These are phyloP conservation scores for Zelleria hepariella DNA, from an alignment of 2,888 invertebrate species.

Conservation along the genomic window DNA sequence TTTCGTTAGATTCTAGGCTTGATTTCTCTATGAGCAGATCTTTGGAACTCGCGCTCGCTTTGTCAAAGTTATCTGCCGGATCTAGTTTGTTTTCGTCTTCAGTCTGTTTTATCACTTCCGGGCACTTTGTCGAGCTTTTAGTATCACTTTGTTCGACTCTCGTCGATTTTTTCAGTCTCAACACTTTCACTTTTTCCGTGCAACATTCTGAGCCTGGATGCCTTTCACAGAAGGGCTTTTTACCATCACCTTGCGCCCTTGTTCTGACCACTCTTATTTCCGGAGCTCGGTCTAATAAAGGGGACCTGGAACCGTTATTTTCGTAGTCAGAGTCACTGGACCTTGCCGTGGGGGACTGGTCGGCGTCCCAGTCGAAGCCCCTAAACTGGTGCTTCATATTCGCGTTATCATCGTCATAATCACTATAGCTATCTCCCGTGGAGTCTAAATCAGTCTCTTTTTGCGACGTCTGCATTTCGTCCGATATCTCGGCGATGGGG, in stretches of 20 bases:
- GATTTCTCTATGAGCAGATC: slow-evolving; percentile 76
- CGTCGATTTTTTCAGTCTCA: slow-evolving; percentile 51
- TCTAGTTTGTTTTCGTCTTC: slow-evolving; percentile 3
- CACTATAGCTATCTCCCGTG: slow-evolving; percentile 73
- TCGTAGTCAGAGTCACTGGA: slow-evolving; percentile 78
- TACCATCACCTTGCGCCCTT: slow-evolving; percentile 43
- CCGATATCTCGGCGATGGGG: slow-evolving; percentile 88
- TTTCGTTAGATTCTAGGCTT: slow-evolving; percentile 66
- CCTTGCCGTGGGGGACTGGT: slow-evolving; percentile 52
- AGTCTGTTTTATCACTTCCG: slow-evolving; percentile 25
- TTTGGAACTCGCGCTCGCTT: slow-evolving; percentile 79
- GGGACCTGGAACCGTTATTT: slow-evolving; percentile 79
- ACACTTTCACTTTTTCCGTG: slow-evolving; percentile 46
- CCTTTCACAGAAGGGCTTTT: slow-evolving; percentile 45
- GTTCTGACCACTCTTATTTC: slow-evolving; percentile 56
- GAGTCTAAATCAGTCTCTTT: slow-evolving; percentile 75
- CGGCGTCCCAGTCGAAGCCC: slow-evolving; percentile 65
- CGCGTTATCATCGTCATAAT: slow-evolving; percentile 73
- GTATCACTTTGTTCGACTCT: slow-evolving; percentile 44
- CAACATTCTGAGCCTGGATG: slow-evolving; percentile 34
- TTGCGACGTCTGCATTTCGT: slow-evolving; percentile 80
- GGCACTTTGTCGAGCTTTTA: slow-evolving; percentile 23
- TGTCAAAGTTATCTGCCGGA: slow-evolving; percentile 66
- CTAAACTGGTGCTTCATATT: slow-evolving; percentile 41
- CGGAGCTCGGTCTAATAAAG: slow-evolving; percentile 71